Evolutionary conservation across 2,888 invertebrate genomes (phyloP).

Genomic region (Tipula lateralis): DNA sequence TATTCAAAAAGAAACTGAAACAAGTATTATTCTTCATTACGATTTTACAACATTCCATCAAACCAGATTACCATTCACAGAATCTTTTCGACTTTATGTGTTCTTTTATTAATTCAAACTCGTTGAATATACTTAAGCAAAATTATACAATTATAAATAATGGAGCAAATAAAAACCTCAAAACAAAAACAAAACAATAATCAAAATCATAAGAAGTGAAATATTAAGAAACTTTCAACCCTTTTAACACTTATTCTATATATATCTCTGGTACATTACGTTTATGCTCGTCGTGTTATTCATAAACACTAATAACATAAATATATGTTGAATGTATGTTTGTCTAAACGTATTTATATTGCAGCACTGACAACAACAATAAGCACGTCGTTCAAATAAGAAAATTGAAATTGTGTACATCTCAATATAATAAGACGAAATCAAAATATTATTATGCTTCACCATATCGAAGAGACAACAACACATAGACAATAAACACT

Average conservation of each 20-base stretch:
- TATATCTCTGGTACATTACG: not conserved
- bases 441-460: not conserved
- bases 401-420: not conserved
- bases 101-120: too few relatives aligned
- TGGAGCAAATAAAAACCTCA: not conserved
- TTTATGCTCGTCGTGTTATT: not conserved
- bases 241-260: not conserved
- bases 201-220: not conserved
- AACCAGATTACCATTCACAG: not conserved
- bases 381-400: not conserved
- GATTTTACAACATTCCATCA: not conserved
- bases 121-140: not conserved
- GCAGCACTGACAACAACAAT: not conserved
- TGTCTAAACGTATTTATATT: not conserved
- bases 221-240: not conserved
- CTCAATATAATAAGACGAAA: conserved; percentile 12
- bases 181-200: not conserved
- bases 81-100: not conserved
- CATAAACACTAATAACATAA: not conserved
- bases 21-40: not conserved
- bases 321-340: not conserved
- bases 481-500: conserved; percentile 2
- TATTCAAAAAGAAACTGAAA: not conserved
- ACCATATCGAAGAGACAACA: not conserved
- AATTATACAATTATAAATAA: conserved; percentile 3